Percentiles rank a stretch among this genome's conserved stretches.
Evolutionary conservation across 1,140 invertebrate genomes (phyloP).

Genomic region (Drosophila rhopaloa): DNA sequence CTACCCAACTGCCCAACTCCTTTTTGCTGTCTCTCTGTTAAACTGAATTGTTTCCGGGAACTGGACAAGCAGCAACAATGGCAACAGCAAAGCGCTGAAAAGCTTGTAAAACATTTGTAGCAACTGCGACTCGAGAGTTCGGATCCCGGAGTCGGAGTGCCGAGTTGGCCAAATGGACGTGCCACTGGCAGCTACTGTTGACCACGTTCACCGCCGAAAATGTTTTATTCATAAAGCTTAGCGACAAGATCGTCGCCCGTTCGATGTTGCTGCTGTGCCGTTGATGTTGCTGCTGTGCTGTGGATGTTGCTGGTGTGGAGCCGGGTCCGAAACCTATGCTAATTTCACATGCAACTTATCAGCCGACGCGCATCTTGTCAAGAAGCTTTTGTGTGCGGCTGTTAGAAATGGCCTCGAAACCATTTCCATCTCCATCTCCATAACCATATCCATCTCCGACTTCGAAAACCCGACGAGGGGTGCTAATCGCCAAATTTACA

Average conservation of each 20-base stretch:
- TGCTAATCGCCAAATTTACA: constrained; percentile 84
- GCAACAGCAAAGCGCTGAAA: constrained; percentile 75
- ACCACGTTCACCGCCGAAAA: constrained; percentile 73
- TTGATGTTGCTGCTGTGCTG: constrained; percentile 23
- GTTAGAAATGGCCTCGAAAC: constrained; percentile 56
- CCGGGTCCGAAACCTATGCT: constrained; percentile 61
- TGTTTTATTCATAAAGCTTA: constrained; percentile 81
- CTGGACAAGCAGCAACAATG: constrained; percentile 64
- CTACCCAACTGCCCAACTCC: neutral
- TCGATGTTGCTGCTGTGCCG: constrained; percentile 34
- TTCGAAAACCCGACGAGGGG: constrained; percentile 70
- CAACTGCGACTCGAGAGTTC: constrained; percentile 65
- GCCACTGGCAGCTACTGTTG: constrained; percentile 66
- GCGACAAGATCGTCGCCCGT: constrained; percentile 77
- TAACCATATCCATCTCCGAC: constrained; percentile 26
- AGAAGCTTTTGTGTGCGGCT: constrained; percentile 56
- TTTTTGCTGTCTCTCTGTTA: constrained; percentile 50
- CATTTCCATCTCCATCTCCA: constrained; percentile 20
- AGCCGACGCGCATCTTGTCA: constrained; percentile 76
- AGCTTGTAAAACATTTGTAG: constrained; percentile 83
- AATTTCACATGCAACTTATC: constrained; percentile 76
- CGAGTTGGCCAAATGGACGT: constrained; percentile 26
- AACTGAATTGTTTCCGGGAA: constrained; percentile 83
- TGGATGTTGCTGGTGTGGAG: constrained; percentile 18
- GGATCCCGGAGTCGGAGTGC: constrained; percentile 16